Evolutionary conservation across 2,113 vertebrate genomes (phyloP), one percentile per base, ranked within the genome.

Genomic region (Takifugu bimaculatus): DNA sequence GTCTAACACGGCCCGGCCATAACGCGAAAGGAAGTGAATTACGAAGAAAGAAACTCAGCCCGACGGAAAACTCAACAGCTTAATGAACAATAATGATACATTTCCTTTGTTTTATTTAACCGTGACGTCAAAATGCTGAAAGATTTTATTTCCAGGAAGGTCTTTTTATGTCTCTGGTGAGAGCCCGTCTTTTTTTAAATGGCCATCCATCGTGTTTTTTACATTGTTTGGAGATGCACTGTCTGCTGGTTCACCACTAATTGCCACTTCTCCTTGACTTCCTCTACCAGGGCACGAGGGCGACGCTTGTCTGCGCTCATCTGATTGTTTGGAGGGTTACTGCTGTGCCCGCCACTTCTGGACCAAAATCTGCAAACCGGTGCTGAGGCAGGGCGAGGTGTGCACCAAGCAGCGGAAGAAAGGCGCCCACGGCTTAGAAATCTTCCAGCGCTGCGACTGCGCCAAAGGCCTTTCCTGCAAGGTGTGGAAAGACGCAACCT

Each of bases 321-420:
- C 94, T 0, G 95, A 98, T 74, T 98, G 95, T 66, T 90, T 87
- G 0, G 93, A 96, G 65, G 94, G 94, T 42, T 92, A 93, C 78
- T 98, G 95, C 87, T 98, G 95, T 49, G 95, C 95, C 75, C 95
- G 95, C 26, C 95, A 98, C 78, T 98, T 98, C 91, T 98, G 95
- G 95, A 95, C 93, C 88, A 97, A 97, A 90, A 98, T 98, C 87
- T 98, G 95, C 89, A 98, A 98, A 66, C 95, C 95, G 7, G 95
- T 98, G 67, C 91, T 98, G 75, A 91, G 91, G 72, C 94, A 93
- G 81, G 94, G 94, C 3, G 95, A 97, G 69, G 94, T 98, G 42
- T 98, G 95, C 85, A 96, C 94, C 65, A 95, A 94, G 70, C 93
- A 96, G 72, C 91, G 93, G 77, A 94, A 93, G 89, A 98, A 98